A percentile compares a stretch with the other conserved stretches of the same genome.
phyloP scores from a whole-genome alignment of 2,113 vertebrate genomes.

The Alosa alosa region DNA sequence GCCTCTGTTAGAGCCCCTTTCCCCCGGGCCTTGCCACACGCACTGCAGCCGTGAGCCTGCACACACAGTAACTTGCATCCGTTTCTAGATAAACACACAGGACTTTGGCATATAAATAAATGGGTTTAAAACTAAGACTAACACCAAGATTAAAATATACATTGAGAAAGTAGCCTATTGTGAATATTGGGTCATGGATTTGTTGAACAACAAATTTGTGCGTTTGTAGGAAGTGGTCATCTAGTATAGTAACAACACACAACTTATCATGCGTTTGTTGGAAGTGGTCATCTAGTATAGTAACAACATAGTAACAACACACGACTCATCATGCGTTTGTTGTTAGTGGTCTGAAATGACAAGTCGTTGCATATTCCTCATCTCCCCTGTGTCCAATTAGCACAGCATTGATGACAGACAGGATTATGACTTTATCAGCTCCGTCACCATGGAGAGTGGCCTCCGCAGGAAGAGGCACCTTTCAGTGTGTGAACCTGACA shows the following conservation, averaged over 20 bases:
- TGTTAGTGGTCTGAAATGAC: no score
- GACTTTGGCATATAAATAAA: background rate
- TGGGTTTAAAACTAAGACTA: background rate
- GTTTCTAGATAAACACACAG: background rate
- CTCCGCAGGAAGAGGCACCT: background rate
- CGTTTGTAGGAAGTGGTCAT: no score
- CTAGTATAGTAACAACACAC: no score
- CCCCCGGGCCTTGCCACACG: background rate
- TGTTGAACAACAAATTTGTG: no score
- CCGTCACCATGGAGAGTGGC: background rate
- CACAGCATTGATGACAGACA: background rate
- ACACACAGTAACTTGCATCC: background rate
- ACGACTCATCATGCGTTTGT: no score
- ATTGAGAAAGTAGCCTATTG: no score
- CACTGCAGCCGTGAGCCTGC: background rate
- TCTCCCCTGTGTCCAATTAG: background rate
- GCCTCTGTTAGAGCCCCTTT: slow-evolving; percentile 19
- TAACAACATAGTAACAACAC: no score
- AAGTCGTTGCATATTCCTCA: no score
- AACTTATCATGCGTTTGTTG: no score
- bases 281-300: no score
- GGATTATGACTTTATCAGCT: background rate
- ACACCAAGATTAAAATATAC: background rate
- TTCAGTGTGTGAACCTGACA: background rate
- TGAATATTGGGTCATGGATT: no score